Evolutionary conservation across 2,888 invertebrate species (phyloP).

Genomic region (Epiblema foenella): DNA sequence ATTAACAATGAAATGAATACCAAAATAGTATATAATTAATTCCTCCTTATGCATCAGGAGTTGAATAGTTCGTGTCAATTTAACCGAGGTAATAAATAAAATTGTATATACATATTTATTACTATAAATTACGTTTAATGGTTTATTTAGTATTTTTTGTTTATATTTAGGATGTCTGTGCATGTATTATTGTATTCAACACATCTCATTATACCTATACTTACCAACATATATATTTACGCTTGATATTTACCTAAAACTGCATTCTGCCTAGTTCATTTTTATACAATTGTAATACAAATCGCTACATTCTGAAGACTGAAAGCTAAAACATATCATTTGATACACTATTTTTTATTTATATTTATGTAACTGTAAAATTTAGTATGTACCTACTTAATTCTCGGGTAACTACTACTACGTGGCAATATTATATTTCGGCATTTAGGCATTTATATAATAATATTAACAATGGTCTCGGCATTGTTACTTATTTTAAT

Average conservation of each 20-base stretch:
- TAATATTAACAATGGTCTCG: too few species aligned
- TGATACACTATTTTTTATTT: constrained; percentile 59
- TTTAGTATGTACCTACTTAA: constrained; percentile 21
- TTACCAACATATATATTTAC: background rate
- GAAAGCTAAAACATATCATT: constrained; percentile 74
- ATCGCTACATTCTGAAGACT: constrained; percentile 70
- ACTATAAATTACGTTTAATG: background rate
- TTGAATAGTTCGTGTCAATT: constrained; percentile 7
- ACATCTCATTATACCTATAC: background rate
- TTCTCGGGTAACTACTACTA: constrained; percentile 28
- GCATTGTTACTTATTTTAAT: too few species aligned
- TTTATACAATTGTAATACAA: constrained; percentile 49
- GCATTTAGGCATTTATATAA: background rate
- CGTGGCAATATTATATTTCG: constrained; percentile 8
- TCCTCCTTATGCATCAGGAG: background rate
- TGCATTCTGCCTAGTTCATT: constrained; percentile 12
- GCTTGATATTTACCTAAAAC: background rate
- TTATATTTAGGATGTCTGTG: background rate
- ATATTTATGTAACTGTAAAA: constrained; percentile 43
- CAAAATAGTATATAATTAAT: background rate
- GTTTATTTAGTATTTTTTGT: background rate
- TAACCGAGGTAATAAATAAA: background rate
- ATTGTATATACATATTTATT: background rate
- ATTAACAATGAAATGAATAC: background rate
- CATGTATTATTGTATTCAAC: background rate